These are phyloP conservation scores for Scomber scombrus DNA, from an alignment of 2,113 vertebrate genomes.

Conservation along the genomic window DNA sequence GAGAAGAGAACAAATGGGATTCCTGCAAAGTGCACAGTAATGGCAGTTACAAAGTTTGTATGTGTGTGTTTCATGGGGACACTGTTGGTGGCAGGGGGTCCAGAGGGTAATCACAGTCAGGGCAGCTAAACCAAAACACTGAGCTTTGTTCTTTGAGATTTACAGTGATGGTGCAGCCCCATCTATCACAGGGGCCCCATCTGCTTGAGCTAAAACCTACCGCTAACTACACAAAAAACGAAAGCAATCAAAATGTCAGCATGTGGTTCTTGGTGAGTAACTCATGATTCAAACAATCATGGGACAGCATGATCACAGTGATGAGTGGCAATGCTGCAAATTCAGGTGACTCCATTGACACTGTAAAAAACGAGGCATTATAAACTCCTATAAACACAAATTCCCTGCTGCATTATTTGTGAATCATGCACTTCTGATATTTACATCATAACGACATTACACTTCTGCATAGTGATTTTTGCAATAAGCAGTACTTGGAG, in stretches of 20 bases:
- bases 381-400: not conserved
- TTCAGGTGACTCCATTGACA: not conserved
- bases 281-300: conserved; percentile 12
- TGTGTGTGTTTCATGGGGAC: conserved; percentile 16
- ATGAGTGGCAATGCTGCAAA: conserved; percentile 11
- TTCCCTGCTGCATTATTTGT: not conserved
- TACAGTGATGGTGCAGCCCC: conserved; percentile 15
- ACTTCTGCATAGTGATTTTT: not conserved
- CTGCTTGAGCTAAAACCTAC: conserved; percentile 9
- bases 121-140: conserved; percentile 39
- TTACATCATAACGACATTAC: not conserved
- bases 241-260: conserved; percentile 38
- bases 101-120: conserved; percentile 16
- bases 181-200: conserved; percentile 49
- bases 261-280: conserved; percentile 25
- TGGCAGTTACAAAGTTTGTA: conserved; percentile 36
- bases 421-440: not conserved
- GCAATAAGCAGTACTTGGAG: not conserved
- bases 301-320: too few relatives aligned
- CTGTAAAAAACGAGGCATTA: not conserved
- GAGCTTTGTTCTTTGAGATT: conserved; percentile 65
- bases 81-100: conserved; percentile 2
- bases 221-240: conserved; percentile 24
- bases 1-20: conserved; percentile 6
- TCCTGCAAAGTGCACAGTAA: not conserved